Evolutionary conservation across 1,140 invertebrate genomes (phyloP), one percentile per base, ranked within the genome.

Genomic region (Subanguina moxae): DNA sequence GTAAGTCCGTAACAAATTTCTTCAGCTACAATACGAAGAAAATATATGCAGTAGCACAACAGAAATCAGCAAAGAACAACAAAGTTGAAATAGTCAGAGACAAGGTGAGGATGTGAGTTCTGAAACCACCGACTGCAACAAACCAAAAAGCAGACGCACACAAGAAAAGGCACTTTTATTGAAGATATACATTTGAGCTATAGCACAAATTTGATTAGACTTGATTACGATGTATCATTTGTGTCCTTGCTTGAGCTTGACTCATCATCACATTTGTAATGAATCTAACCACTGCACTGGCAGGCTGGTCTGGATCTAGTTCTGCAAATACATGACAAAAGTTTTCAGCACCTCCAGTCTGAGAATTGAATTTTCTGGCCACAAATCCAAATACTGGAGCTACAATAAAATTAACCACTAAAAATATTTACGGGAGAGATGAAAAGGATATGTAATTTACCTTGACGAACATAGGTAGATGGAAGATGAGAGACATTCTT

Each of bases 251-350:
- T 28, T 52, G 48, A 25, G 68, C 73, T 27, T 71, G 48, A 19
- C 56, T 83, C 82, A 83, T 88, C 86, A 90, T 87, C 62, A 94
- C 90, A 85, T 94, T 94, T 81, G 92, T 92, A 42, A 94, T 91
- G 84, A 95, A 95, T 83, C 93, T 93, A 63, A 94, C 91, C 80
- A 97, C 95, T 42, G 93, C 93, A 42, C 89, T 90, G 11, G 93
- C 93, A 1, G 93, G 93, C 80, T 97, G 93, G 78, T 93, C 91
- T 11, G 91, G 90, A 80, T 95, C 92, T 32, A 94, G 85, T 84
- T 97, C 94, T 17, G 92, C 92, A 84, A 97, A 95, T 52, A 97
- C 87, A 86, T 96, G 93, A 84, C 93, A 96, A 83, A 93, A 90
- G 85, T 97, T 97, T 32, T 73, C 72, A 32, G 57, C 46, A 30